Evolutionary conservation across 2,888 invertebrate genomes (phyloP).

Genomic region (Griposia aprilina): DNA sequence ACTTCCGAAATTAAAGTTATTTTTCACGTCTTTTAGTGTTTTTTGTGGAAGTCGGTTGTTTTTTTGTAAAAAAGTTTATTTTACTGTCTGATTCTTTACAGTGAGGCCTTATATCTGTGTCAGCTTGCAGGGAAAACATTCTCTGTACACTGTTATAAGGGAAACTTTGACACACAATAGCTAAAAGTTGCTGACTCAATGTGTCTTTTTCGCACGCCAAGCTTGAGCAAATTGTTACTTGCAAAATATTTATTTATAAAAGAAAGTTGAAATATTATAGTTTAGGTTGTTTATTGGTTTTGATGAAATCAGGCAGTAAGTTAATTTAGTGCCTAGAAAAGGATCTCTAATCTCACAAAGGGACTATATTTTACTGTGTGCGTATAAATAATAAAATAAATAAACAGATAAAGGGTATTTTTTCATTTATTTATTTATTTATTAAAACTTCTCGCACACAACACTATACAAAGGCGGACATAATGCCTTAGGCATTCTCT

Average conservation of each 20-base stretch:
- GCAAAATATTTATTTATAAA: no score
- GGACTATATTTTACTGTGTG: not conserved
- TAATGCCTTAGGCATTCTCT: no score
- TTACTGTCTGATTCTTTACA: not conserved
- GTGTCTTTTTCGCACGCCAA: slow-evolving; percentile 14
- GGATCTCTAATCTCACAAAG: not conserved
- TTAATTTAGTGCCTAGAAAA: not conserved
- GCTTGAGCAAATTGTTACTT: slow-evolving; percentile 8
- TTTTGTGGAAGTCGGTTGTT: no score
- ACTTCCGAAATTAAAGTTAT: no score
- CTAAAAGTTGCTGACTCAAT: slow-evolving; percentile 8
- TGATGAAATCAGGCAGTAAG: not conserved
- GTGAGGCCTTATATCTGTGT: slow-evolving; percentile 24
- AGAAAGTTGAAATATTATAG: no score
- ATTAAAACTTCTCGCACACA: no score
- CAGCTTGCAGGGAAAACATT: slow-evolving; percentile 15
- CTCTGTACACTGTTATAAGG: slow-evolving; percentile 18
- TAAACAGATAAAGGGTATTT: not conserved
- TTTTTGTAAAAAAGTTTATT: no score
- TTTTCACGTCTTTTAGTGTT: no score
- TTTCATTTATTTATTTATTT: no score
- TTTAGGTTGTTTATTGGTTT: not conserved
- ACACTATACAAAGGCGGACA: no score
- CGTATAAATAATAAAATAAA: not conserved
- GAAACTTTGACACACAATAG: slow-evolving; percentile 12